Evolutionary conservation across 2,797 vertebrate genomes (phyloP).

Genomic region (Sternarchorhynchus goeldii): DNA sequence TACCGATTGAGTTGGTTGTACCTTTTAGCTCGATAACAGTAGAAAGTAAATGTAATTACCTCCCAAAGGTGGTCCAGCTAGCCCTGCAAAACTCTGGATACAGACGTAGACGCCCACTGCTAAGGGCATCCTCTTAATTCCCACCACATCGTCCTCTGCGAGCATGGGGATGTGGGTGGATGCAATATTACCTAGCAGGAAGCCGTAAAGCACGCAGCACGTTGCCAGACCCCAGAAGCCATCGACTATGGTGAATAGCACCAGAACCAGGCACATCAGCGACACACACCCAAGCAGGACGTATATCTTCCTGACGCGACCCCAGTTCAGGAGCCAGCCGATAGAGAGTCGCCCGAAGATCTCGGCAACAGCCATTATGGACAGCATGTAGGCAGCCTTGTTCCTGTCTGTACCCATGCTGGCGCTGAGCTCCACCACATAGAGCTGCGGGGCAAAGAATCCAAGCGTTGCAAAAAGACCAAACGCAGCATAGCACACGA

Average conservation of each 20-base stretch:
- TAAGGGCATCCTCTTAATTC: conserved; percentile 90
- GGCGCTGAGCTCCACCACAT: conserved; percentile 89
- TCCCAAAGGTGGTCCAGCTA: conserved; percentile 94
- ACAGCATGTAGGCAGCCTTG: conserved; percentile 84
- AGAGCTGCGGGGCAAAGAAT: conserved; percentile 92
- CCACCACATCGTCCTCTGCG: conserved; percentile 92
- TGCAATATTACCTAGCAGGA: conserved; percentile 86
- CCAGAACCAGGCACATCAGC: conserved; percentile 77
- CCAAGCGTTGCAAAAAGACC: conserved; percentile 94
- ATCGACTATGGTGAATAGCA: conserved; percentile 84
- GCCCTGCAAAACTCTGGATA: conserved; percentile 92
- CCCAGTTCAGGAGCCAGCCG: conserved; percentile 83
- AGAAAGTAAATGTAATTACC: conserved; percentile 72
- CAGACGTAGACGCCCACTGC: conserved; percentile 94
- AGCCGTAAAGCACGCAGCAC: conserved; percentile 88
- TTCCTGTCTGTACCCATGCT: conserved; percentile 83
- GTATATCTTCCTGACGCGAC: conserved; percentile 82
- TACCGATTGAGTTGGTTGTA: neutral
- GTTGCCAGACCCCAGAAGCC: conserved; percentile 86
- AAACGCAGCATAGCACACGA: conserved; percentile 92
- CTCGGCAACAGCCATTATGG: conserved; percentile 88
- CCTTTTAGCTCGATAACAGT: neutral
- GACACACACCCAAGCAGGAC: conserved; percentile 85
- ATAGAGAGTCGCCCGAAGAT: conserved; percentile 85
- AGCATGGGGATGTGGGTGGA: conserved; percentile 92